These are phyloP conservation scores for Drosophila stalkeri DNA, from an alignment of 2,888 invertebrate genomes.

Conservation along the genomic window DNA sequence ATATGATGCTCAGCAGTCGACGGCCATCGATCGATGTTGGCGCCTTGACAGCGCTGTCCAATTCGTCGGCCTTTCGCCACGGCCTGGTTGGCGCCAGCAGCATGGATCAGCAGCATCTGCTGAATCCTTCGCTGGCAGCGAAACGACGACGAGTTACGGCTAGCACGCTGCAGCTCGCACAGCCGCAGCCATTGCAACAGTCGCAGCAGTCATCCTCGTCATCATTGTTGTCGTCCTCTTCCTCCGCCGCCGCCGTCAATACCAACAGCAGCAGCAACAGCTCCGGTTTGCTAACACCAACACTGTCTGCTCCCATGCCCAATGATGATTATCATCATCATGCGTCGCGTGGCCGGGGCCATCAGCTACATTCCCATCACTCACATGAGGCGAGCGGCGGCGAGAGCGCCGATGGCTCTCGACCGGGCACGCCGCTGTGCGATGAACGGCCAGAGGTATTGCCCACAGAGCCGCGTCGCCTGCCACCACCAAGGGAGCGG, in stretches of 20 bases:
- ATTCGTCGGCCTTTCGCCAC: constrained; percentile 70
- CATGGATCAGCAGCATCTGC: constrained; percentile 65
- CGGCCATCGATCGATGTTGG: constrained; percentile 86
- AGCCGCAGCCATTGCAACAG: constrained; percentile 52
- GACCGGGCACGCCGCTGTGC: constrained; percentile 94
- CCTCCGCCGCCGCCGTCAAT: background rate
- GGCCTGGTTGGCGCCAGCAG: constrained; percentile 76
- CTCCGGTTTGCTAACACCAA: constrained; percentile 32
- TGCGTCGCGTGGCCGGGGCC: constrained; percentile 85
- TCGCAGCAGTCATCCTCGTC: constrained; percentile 18
- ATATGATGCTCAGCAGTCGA: constrained; percentile 83
- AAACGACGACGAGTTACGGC: constrained; percentile 86
- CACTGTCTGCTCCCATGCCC: constrained; percentile 62
- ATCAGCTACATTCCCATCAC: constrained; percentile 86
- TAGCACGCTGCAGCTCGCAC: constrained; percentile 52
- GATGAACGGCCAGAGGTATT: constrained; percentile 92
- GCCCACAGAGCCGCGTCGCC: constrained; percentile 91
- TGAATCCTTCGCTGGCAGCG: constrained; percentile 84
- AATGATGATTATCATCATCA: constrained; percentile 84
- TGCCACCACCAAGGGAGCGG: constrained; percentile 87
- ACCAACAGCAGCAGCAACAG: constrained; percentile 45
- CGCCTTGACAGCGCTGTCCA: constrained; percentile 72
- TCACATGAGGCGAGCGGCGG: constrained; percentile 87
- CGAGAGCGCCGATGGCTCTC: constrained; percentile 89
- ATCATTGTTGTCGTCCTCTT: constrained; percentile 11